These are phyloP conservation scores for Lepidothrix coronata DNA, from an alignment of 2,113 vertebrate species.

Conservation along the genomic window DNA sequence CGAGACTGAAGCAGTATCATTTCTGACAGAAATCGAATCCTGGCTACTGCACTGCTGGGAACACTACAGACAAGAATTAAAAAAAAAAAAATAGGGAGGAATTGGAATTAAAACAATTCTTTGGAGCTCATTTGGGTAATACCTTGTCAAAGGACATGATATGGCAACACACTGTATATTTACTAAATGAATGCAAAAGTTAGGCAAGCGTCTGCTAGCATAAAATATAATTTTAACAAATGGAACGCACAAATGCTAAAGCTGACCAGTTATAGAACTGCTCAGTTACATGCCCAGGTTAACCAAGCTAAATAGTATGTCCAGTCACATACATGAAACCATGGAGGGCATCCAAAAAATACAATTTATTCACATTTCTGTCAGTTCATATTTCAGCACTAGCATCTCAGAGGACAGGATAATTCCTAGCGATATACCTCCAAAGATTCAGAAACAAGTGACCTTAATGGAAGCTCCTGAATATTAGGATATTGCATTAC, in stretches of 20 bases:
- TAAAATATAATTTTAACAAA: background rate
- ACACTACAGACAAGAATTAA: conserved; percentile 20
- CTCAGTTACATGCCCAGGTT: background rate
- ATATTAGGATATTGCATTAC: background rate
- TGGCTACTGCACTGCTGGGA: conserved; percentile 58
- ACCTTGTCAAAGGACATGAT: background rate
- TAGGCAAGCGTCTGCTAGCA: background rate
- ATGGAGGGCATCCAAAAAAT: background rate
- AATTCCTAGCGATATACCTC: background rate
- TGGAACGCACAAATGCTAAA: background rate
- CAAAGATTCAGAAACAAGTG: background rate
- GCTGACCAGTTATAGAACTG: background rate
- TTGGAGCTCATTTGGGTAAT: conserved; percentile 7
- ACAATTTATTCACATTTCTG: background rate
- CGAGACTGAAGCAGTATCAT: conserved; percentile 57
- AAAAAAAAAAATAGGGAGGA: background rate
- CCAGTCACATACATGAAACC: background rate
- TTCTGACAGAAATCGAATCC: conserved; percentile 74
- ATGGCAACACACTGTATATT: background rate
- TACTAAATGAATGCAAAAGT: background rate
- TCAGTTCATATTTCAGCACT: background rate
- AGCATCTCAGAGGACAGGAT: background rate
- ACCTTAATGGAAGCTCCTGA: background rate
- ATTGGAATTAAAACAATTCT: conserved; percentile 38
- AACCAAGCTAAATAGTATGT: background rate